Percentiles rank a stretch among this genome's conserved stretches.
Evolutionary conservation across 2,113 vertebrate genomes (phyloP).

Genomic region (Cranoglanis bouderius): DNA sequence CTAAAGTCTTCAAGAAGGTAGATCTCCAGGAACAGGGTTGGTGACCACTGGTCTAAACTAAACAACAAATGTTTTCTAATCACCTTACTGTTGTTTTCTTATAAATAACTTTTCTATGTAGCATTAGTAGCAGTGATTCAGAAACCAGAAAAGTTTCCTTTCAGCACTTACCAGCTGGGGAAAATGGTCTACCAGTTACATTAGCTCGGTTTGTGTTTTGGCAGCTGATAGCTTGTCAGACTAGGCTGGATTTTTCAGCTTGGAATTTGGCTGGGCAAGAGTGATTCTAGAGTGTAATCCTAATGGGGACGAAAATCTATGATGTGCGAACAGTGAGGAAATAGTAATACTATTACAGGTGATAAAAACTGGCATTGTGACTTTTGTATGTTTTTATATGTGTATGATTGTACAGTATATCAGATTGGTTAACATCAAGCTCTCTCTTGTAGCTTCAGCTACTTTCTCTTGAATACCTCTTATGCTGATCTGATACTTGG

Average conservation of each 20-base stretch:
- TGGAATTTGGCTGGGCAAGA: background rate
- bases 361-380: background rate
- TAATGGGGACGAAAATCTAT: background rate
- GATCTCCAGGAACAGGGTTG: no score
- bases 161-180: background rate
- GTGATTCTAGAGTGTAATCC: background rate
- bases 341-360: background rate
- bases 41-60: background rate
- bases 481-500: no score
- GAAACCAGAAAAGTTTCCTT: background rate
- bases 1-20: background rate
- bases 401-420: background rate
- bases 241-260: background rate
- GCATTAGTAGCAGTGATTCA: background rate
- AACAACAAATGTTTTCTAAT: background rate
- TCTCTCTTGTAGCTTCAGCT: no score
- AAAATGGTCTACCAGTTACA: background rate
- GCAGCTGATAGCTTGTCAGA: background rate
- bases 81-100: background rate
- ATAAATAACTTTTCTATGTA: background rate
- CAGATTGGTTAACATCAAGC: background rate
- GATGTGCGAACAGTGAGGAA: background rate
- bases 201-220: background rate
- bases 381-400: background rate
- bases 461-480: no score